Percentiles rank a stretch among this genome's conserved stretches.
Evolutionary conservation across 2,113 vertebrate species (phyloP).

Genomic region (Mirza zaza): DNA sequence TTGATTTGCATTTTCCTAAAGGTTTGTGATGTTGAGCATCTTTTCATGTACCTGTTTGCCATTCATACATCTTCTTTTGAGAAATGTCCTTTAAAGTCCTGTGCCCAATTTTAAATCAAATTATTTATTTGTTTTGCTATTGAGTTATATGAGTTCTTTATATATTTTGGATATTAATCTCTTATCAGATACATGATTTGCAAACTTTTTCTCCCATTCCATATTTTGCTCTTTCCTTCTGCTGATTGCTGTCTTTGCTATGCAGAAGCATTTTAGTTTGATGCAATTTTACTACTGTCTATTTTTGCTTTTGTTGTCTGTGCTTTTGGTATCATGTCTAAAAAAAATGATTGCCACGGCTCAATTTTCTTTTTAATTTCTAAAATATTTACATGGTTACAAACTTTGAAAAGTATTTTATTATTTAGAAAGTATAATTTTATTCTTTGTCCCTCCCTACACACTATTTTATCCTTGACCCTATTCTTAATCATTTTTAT

Average conservation of each 20-base stretch:
- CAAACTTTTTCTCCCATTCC: background rate
- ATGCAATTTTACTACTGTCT: background rate
- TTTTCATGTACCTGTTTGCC: background rate
- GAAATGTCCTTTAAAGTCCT: background rate
- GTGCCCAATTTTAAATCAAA: background rate
- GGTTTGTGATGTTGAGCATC: background rate
- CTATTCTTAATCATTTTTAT: background rate
- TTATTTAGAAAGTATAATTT: background rate
- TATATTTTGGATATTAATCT: background rate
- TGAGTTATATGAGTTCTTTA: background rate
- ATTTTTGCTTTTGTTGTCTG: background rate
- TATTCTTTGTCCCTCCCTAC: background rate
- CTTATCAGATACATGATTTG: background rate
- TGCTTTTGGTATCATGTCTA: background rate
- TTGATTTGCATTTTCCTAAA: background rate
- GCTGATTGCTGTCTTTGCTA: background rate
- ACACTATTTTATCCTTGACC: background rate
- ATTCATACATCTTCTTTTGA: background rate
- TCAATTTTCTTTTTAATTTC: background rate
- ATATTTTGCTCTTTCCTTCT: background rate
- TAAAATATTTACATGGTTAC: background rate
- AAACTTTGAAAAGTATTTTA: background rate
- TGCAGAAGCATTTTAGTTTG: background rate
- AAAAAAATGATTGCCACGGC: no score
- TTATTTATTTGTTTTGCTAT: background rate